phyloP scores from a whole-genome alignment of 2,888 invertebrate genomes.

The Scaptodrosophila latifasciaeformis region DNA sequence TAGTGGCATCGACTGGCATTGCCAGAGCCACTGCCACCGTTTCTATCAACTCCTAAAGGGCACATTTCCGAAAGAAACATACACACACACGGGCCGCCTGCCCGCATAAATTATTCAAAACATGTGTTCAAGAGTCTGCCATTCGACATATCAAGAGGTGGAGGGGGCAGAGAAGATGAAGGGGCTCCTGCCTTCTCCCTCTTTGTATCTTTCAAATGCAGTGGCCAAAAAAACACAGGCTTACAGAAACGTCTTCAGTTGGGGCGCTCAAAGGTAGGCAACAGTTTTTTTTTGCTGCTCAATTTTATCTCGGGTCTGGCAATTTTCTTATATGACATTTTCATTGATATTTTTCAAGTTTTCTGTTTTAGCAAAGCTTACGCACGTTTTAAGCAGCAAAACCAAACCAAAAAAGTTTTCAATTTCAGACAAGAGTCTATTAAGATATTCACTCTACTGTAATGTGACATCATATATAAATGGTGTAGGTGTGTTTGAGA shows the following conservation, averaged over 20 bases:
- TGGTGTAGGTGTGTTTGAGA: conserved; percentile 11
- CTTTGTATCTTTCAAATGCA: conserved; percentile 40
- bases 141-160: conserved; percentile 23
- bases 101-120: conserved; percentile 73
- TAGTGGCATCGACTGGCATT: conserved; percentile 35
- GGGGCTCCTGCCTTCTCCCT: conserved; percentile 17
- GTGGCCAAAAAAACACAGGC: conserved; percentile 38
- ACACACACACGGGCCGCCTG: conserved; percentile 26
- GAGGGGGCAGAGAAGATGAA: conserved; percentile 22
- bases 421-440: conserved; percentile 54
- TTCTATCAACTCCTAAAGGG: conserved; percentile 53
- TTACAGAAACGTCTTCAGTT: conserved; percentile 1
- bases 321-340: conserved; percentile 61
- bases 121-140: conserved; percentile 61
- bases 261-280: conserved; percentile 44
- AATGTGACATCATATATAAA: conserved; percentile 61
- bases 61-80: conserved; percentile 44
- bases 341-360: conserved; percentile 52
- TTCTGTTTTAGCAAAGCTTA: conserved; percentile 3
- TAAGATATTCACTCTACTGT: conserved; percentile 67
- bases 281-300: conserved; percentile 23
- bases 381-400: conserved; percentile 16
- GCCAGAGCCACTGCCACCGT: background rate
- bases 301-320: conserved; percentile 44
- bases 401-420: conserved; percentile 39